These are phyloP conservation scores for Endotricha flammealis DNA, from an alignment of 2,888 invertebrate genomes.

Conservation along the genomic window DNA sequence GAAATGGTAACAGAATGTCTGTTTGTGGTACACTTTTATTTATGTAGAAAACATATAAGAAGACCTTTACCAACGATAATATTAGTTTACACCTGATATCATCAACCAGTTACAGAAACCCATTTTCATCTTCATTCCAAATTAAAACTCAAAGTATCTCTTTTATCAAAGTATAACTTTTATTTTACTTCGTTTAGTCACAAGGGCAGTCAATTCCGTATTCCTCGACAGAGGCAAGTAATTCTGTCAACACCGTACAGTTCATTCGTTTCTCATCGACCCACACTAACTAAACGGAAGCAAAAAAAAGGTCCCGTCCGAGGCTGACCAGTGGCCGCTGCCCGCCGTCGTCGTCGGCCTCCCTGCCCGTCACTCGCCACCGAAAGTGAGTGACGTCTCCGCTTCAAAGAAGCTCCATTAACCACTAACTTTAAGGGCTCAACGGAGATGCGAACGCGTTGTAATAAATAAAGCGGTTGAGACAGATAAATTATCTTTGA, in stretches of 20 bases:
- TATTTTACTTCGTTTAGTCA: too few relatives aligned
- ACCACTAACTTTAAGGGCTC: slow-evolving; percentile 70
- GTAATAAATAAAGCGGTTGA: slow-evolving; percentile 74
- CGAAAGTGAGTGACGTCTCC: slow-evolving; percentile 54
- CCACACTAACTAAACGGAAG: slow-evolving; percentile 42
- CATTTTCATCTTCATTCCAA: too few relatives aligned
- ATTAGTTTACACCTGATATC: too few relatives aligned
- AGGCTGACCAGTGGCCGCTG: slow-evolving; percentile 20
- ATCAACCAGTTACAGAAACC: too few relatives aligned
- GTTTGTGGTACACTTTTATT: too few relatives aligned
- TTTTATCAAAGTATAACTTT: too few relatives aligned
- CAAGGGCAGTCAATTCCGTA: too few relatives aligned
- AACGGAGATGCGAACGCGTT: slow-evolving; percentile 66
- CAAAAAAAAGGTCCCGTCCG: slow-evolving; percentile 43
- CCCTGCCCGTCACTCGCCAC: slow-evolving; percentile 11
- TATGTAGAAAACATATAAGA: too few relatives aligned
- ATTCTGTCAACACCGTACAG: slow-evolving; percentile 33
- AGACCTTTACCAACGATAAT: too few relatives aligned
- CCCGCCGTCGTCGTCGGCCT: slow-evolving; percentile 22
- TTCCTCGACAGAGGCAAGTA: too few relatives aligned
- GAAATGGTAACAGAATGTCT: too few relatives aligned
- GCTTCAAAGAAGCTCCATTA: slow-evolving; percentile 69
- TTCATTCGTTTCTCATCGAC: slow-evolving; percentile 55
- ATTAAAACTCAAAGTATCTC: too few relatives aligned
- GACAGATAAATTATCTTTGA: slow-evolving; percentile 78